Evolutionary conservation across 53 echinoderm and acorn worm genomes (phyloP), one percentile per base, ranked within the genome.

Genomic region (Temnopleurus reevesii): DNA sequence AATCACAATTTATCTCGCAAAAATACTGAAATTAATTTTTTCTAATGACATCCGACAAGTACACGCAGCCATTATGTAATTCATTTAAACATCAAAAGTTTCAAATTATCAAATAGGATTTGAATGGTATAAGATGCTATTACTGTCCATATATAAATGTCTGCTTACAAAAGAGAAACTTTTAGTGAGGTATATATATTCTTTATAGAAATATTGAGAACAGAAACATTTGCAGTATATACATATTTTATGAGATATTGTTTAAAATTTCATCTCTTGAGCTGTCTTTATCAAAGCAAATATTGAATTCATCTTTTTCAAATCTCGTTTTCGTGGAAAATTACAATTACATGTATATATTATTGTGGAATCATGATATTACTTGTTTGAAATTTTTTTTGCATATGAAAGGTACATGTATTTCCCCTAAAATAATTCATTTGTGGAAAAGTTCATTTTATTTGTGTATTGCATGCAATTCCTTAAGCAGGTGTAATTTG

Each of bases 191-290:
- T 71, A 71, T 71, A 71, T 71, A 71, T 71, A 17, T 49, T 49
- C 15, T 71, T 71, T n/a, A 71, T 71, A 71, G 71, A 41, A 71
- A 41, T 71, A 71, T 71, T 38, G 71, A 71, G 71, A 71, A 71
- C 23, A 71, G 71, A 38, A 71, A 21, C 36, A 41, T 71, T 41
- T 71, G 36, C 36, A 71, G 71, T 71, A 71, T 71, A 71, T 71
- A 71, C 71, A 71, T 41, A 71, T 71, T n/a, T n/a, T n/a, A 63
- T 1, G 63, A 63, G 63, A 71, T 41, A 71, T 38, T 41, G 41
- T 27, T 36, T 71, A n/a, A 71, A 66, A 71, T n/a, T 71, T 23
- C 15, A 36, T 66, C 7, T 19, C 7, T 36, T 71, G 71, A 71
- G 71, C n/a, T 71, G 71, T 71, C 49, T 49, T 9, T 12, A 49